Evolutionary conservation across 1,140 invertebrate species (phyloP), one percentile per base, ranked within the genome.

Genomic region (Drosophila littoralis): DNA sequence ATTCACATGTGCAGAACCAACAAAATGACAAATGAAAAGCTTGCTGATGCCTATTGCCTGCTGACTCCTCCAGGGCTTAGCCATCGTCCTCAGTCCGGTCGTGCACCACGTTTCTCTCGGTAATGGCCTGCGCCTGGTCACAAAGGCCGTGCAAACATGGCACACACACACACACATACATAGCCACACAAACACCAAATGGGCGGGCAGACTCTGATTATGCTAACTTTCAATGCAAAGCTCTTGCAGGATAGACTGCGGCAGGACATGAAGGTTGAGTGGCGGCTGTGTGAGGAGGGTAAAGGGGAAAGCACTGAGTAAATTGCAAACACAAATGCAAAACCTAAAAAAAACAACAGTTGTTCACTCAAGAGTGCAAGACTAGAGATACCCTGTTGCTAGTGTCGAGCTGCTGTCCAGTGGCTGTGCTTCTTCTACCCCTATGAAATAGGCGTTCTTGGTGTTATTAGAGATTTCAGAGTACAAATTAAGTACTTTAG

Each of bases 141-240:
- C 74, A 77, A 77, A 77, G 45, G 69, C 61, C 51, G 51, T 57
- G 69, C 45, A 73, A 77, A 77, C 42, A 67, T 65, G 52, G 15
- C 61, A 55, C 51, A 67, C 17, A 55, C 43, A 54, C 32, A n/a
- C 2, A 22, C 22, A 28, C 13, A 40, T 1, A 66, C 10, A 40
- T 10, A 51, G 2, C 60, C n/a, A 54, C 10, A 61, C 2, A 64
- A 9, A 58, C 10, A 60, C 15, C 36, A 68, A 9, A 63, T 33
- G 28, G 48, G 6, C 58, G 17, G 43, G n/a, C 8, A 36, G 42
- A 55, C 33, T 36, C 13, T 15, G 50, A 60, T 51, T 55, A 61
- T 46, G 69, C 61, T 66, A 66, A 65, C 69, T 58, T n/a, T 36
- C 45, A 52, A 58, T 73, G 61, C 57, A 60, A 46, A 52, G 22